Conservation (phyloP, 1,140 invertebrate genomes). For the Zaprionus gabonicus region DNA sequence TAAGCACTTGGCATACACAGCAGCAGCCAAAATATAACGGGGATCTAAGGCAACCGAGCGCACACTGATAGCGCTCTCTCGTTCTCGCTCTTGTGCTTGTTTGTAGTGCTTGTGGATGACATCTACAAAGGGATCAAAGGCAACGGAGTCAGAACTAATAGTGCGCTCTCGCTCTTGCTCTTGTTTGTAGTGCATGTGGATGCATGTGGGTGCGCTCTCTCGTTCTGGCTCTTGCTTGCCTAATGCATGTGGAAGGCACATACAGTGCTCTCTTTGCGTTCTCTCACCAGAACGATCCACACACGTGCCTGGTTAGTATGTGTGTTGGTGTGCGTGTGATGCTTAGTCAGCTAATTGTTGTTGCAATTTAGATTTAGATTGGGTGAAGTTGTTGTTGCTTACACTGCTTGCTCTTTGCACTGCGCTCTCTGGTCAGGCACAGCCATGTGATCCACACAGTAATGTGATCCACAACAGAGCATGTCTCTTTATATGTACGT, state of each 20-base stretch:
- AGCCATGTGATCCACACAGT: too few relatives aligned
- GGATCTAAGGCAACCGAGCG: neutral
- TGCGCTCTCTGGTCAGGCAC: too few relatives aligned
- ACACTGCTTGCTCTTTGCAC: too few relatives aligned
- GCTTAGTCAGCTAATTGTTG: too few relatives aligned
- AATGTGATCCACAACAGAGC: too few relatives aligned
- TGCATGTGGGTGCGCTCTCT: too few relatives aligned
- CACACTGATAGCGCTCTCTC: neutral
- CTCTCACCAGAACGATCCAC: neutral
- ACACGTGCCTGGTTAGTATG: neutral
- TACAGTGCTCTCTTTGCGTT: neutral
- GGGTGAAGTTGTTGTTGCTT: too few relatives aligned
- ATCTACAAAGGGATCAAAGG: neutral
- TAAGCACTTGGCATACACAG: neutral
- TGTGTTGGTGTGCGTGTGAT: too few relatives aligned
- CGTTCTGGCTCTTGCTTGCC: too few relatives aligned
- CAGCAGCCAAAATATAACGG: neutral
- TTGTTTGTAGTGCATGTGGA: neutral
- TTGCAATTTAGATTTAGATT: too few relatives aligned
- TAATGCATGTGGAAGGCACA: too few relatives aligned
- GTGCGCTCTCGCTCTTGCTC: neutral
- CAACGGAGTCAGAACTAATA: neutral
- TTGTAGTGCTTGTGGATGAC: neutral
- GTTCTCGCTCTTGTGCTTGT: neutral
- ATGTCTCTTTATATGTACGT: too few relatives aligned